Evolutionary conservation across 53 echinoderm and acorn worm species (phyloP).

Genomic region (Stichopus horrens): DNA sequence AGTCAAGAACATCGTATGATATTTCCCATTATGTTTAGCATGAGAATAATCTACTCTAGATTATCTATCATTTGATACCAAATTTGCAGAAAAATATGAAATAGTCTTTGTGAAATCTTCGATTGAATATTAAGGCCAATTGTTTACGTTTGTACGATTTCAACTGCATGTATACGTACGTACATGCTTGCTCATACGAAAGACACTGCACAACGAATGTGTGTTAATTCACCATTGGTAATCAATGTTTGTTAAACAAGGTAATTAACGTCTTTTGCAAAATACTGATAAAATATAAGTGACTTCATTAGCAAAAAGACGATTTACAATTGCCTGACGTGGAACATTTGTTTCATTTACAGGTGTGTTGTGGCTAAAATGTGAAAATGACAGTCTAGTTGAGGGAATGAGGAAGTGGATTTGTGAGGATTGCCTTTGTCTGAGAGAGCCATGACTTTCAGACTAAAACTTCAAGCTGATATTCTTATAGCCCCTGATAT

Average conservation of each 20-base stretch:
- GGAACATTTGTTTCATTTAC: no score
- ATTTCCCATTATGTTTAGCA: conserved; percentile 23
- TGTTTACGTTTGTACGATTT: conserved; percentile 34
- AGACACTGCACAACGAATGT: neutral
- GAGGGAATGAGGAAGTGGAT: no score
- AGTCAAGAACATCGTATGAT: conserved; percentile 45
- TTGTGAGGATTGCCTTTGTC: no score
- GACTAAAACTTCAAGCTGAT: no score
- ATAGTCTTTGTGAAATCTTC: conserved; percentile 48
- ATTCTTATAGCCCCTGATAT: no score
- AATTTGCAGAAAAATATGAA: conserved; percentile 39
- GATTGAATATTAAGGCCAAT: conserved; percentile 40
- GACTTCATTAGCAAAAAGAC: neutral
- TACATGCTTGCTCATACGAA: conserved; percentile 7
- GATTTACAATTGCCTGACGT: neutral
- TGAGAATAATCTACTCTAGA: conserved; percentile 41
- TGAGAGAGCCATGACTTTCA: no score
- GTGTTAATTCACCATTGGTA: conserved; percentile 27
- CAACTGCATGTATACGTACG: neutral
- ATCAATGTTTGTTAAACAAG: conserved; percentile 41
- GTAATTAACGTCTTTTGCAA: conserved; percentile 25
- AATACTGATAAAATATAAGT: conserved; percentile 13
- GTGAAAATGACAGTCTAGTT: no score
- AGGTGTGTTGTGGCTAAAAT: no score
- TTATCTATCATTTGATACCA: conserved; percentile 48